Base-by-base conservation (phyloP, 2,888 invertebrate genomes). In the Tuberolachnus salignus region DNA sequence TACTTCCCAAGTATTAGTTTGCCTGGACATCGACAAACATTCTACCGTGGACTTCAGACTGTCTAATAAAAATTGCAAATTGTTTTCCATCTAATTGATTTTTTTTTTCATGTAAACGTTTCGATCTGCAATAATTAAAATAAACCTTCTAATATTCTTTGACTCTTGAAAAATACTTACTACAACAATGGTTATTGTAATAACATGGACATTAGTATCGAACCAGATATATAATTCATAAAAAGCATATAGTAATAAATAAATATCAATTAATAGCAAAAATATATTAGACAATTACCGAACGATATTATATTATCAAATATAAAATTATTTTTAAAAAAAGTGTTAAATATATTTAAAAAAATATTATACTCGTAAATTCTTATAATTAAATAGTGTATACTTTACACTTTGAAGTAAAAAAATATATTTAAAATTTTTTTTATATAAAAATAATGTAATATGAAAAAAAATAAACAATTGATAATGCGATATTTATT, bases 1-100 rank as follows among this genome's bases (percentile, higher is more conserved):
- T 81, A 89, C 87, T 81, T 87, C 87, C 89, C 89, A 89, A n/a
- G 89, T 88, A 84, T 89, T 89, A 53, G 88, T 86, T 57, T 88
- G 87, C 83, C 88, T 88, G 81, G 87, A 87, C 66, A 87, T 87
- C 73, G 89, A 83, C 80, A 89, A 85, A 46, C 88, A 88, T 84
- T 89, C 89, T n/a, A 88, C 88, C 6, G 88, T 89, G 21, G 86
- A 86, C 82, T 89, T 88, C 75, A 89, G 85, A 82, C 86, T 86
- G 81, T 88, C 86, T 21, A 89, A 84, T 59, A 89, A 85, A 82
- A 88, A 34, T 1, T 71, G 46, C 44, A 74, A 23, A 19, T 66
- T 6, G 34, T 34, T 44, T 55, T 74, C 74, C 74, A 74, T 74
- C 44, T 66, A 61, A 10, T 53, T 14, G 3, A 55, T 42, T 34